These are phyloP conservation scores for Seriola rivoliana DNA, from an alignment of 2,113 vertebrate genomes.

Conservation along the genomic window DNA sequence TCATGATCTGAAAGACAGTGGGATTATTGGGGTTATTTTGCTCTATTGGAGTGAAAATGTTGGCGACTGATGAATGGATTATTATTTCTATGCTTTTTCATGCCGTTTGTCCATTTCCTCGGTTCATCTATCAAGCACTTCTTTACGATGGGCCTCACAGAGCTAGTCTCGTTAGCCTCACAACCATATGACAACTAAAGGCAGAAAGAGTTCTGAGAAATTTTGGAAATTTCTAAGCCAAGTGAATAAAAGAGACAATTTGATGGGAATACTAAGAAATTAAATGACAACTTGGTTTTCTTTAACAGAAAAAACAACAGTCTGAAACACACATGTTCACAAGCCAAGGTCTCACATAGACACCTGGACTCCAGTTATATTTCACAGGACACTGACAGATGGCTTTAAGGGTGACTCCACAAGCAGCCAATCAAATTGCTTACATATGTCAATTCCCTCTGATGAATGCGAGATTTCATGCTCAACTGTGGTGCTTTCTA, in stretches of 20 bases:
- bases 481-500: slow-evolving; percentile 70
- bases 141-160: background rate
- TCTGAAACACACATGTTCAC: background rate
- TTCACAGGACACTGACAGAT: slow-evolving; percentile 35
- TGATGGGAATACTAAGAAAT: background rate
- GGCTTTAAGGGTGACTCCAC: slow-evolving; percentile 32
- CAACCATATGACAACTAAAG: background rate
- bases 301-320: background rate
- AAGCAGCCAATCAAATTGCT: slow-evolving; percentile 66
- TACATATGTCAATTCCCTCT: slow-evolving; percentile 63
- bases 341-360: slow-evolving; percentile 1
- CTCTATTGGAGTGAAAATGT: too few relatives aligned
- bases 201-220: background rate
- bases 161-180: background rate
- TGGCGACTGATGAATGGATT: background rate
- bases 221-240: background rate
- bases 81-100: background rate
- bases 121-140: background rate
- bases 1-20: too few relatives aligned
- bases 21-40: too few relatives aligned
- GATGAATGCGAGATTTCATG: slow-evolving; percentile 72
- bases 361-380: slow-evolving; percentile 35
- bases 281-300: background rate
- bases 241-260: background rate
- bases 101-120: background rate